Evolutionary conservation across 2,888 invertebrate genomes (phyloP).

Genomic region (Galeopsomyia nigrocyanea): DNA sequence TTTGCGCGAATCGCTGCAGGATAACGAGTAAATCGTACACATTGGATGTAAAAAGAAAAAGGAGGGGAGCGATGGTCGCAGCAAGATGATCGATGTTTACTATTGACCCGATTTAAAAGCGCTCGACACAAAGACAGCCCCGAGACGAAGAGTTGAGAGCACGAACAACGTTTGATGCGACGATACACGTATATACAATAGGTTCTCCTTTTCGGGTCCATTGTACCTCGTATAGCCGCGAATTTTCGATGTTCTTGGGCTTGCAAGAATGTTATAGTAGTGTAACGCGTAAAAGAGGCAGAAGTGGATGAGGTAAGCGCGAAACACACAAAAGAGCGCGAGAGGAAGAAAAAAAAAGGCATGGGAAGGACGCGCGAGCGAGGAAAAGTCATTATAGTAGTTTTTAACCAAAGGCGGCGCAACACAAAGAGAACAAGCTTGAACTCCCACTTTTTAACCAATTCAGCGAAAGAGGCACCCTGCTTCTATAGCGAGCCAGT

Average conservation of each 20-base stretch:
- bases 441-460: conserved; percentile 16
- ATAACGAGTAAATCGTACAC: conserved; percentile 6
- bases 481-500: not conserved
- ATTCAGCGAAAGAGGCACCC: not conserved
- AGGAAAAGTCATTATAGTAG: conserved; percentile 10
- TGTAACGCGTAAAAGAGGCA: no score
- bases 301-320: conserved; percentile 19
- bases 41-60: not conserved
- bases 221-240: conserved; percentile 14
- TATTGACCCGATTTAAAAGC: conserved; percentile 37
- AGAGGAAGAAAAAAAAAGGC: not conserved
- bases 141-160: conserved; percentile 5
- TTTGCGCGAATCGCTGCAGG: no score
- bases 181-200: not conserved
- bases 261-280: not conserved
- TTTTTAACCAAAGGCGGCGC: conserved; percentile 3
- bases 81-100: conserved; percentile 36
- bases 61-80: not conserved
- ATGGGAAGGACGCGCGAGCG: not conserved
- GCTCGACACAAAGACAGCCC: not conserved
- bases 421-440: not conserved
- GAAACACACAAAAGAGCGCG: not conserved
- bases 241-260: conserved; percentile 20
- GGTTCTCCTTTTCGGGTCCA: not conserved
- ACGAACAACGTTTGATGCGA: no score